Base-by-base conservation (phyloP, 1,140 invertebrate species). In the Neodiprion lecontei region DNA sequence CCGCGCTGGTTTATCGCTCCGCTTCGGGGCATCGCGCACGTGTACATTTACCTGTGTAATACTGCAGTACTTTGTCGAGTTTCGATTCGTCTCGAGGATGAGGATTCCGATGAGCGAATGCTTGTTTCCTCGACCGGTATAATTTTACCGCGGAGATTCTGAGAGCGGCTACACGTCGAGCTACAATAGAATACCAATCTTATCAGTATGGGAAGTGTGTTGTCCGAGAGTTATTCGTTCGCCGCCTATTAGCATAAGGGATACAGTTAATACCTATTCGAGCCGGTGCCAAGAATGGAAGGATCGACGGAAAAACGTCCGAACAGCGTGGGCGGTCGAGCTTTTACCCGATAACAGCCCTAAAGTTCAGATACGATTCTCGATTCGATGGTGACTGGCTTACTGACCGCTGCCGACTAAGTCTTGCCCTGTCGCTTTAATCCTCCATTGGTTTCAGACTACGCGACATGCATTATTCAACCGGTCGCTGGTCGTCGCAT, bases 401-500 rank as follows among this genome's bases (percentile, higher is more conserved):
- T 69, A 47, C 67, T 47, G 21, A 23, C 67, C 67, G 23, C 11
- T 21, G 67, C 9, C 21, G 67, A 12, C 67, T 69, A 11, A 69
- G 67, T 47, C 67, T 47, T 69, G 23, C 11, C 14, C 61, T 77
- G 73, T 77, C 73, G 76, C 76, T 77, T 77, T 77, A 77, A 77
- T 77, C 73, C 76, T 70, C 76, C 73, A 77, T 73, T 77, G 76
- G 76, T 75, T 74, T 49, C 70, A 66, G 70, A 72, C 72, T 77
- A 77, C 74, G 73, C 76, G 53, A 67, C 71, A 77, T 77, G 73
- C 76, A 77, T 77, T 77, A 77, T 77, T 77, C 76, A 77, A 70
- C n/a, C 71, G 72, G 66, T 67, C 67, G 76, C 67, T 70, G 70
- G 73, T 74, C 73, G 73, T 72, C 73, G 76, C 76, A 77, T 77